Base-by-base conservation (phyloP, 2,797 vertebrate species). In the Dendrocincla fuliginosa region DNA sequence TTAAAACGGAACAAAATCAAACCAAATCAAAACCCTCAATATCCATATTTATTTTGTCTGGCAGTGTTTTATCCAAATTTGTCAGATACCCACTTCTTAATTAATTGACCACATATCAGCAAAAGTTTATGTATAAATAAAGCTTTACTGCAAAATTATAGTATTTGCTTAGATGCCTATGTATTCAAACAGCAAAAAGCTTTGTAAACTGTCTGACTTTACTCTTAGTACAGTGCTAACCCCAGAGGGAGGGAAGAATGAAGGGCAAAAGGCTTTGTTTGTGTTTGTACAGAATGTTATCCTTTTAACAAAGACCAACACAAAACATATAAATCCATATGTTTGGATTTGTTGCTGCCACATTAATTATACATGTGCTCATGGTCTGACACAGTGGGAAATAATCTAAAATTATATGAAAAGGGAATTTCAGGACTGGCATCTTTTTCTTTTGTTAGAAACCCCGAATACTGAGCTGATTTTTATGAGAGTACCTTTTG, bases 251-350 rank as follows among this genome's bases (percentile, higher is more conserved):
- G 61, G 39, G 52, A 87, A 81, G 61, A 93, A 19, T 88, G 82
- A 91, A 94, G 82, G 91, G 42, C 91, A 93, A 30, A 69, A 84
- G 69, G 16, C n/a, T 85, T 92, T 71, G 64, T 91, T 93, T 82
- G 10, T 94, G 53, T 95, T 96, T 93, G 37, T 87, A 89, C 76
- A 81, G 71, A 93, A 68, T 91, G 78, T 88, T 96, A 71, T 92
- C 73, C 90, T 85, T 96, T 89, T 89, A 90, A 93, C 82, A 93
- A 94, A 93, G 84, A 85, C 74, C 57, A 95, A 67, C 87, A 78
- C 18, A 92, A 95, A 93, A 84, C 82, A 75, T 91, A 92, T 28
- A 94, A 94, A 94, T 96, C 91, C 93, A 70, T 96, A 91, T 94
- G 82, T 92, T 95, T 84, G 68, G 57, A 55, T 84, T 96, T 94